These are phyloP conservation scores for Bursaphelenchus mucronatus DNA, from an alignment of 1,140 invertebrate species.

Conservation along the genomic window DNA sequence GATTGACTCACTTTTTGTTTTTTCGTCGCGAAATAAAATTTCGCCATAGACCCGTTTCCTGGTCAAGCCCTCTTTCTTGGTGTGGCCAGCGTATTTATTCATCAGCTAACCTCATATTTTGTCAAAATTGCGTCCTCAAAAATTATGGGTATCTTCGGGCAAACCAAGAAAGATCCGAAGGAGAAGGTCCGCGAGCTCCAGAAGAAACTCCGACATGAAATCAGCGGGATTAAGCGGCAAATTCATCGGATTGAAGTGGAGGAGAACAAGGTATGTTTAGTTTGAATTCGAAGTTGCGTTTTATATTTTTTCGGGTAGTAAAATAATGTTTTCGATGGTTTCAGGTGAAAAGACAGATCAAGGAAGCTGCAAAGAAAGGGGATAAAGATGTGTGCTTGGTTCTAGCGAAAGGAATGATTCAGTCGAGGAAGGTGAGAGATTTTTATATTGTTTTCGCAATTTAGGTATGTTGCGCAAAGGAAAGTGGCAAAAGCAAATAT, in stretches of 20 bases:
- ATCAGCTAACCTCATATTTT: too few species aligned
- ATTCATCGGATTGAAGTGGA: slow-evolving; percentile 87
- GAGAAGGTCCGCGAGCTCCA: slow-evolving; percentile 87
- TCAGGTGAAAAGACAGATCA: slow-evolving; percentile 76
- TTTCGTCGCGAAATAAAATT: too few species aligned
- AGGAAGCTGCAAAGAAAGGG: slow-evolving; percentile 90
- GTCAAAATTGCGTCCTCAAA: slow-evolving; percentile 7
- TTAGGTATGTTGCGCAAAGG: neutral
- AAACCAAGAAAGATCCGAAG: slow-evolving; percentile 55
- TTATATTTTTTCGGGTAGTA: slow-evolving; percentile 4
- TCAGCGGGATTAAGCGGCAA: slow-evolving; percentile 83
- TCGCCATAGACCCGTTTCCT: too few species aligned
- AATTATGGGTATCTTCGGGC: slow-evolving; percentile 57
- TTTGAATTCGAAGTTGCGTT: slow-evolving; percentile 16
- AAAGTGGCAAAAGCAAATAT: slow-evolving; percentile 13
- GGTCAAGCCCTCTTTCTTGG: too few species aligned
- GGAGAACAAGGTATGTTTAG: slow-evolving; percentile 76
- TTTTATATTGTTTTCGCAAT: slow-evolving; percentile 5
- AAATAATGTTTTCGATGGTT: neutral
- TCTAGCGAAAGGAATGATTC: slow-evolving; percentile 87
- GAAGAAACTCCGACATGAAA: slow-evolving; percentile 85
- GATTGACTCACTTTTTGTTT: too few species aligned
- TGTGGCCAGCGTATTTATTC: too few species aligned
- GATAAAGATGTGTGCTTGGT: slow-evolving; percentile 89
- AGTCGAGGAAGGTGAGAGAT: slow-evolving; percentile 74